Conservation (phyloP, 2,888 invertebrate species). For the Spilarctia lutea region DNA sequence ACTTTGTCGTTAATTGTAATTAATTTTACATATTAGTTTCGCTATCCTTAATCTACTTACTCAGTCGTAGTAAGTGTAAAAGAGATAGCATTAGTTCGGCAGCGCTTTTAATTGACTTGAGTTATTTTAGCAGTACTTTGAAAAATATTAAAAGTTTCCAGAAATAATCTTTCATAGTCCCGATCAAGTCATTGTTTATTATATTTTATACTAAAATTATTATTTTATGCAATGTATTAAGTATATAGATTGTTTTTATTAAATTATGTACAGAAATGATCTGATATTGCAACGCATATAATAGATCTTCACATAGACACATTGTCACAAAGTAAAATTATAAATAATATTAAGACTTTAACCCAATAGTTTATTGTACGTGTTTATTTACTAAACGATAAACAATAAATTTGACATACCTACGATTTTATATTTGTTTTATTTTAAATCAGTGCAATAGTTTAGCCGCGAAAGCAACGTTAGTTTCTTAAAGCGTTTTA, state of each 20-base stretch:
- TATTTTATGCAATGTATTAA: slow-evolving; percentile 51
- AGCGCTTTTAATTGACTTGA: slow-evolving; percentile 35
- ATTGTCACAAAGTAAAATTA: slow-evolving; percentile 59
- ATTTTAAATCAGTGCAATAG: no score
- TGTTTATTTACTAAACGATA: slow-evolving; percentile 79
- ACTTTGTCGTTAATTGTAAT: slow-evolving; percentile 19
- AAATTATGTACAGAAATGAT: slow-evolving; percentile 64
- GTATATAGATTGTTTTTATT: slow-evolving; percentile 50
- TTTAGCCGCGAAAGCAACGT: no score
- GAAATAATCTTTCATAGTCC: slow-evolving; percentile 45
- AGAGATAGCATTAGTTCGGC: slow-evolving; percentile 53
- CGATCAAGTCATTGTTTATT: slow-evolving; percentile 65
- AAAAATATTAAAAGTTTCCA: slow-evolving; percentile 24
- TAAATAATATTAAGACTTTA: slow-evolving; percentile 62
- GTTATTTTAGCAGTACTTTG: slow-evolving; percentile 21
- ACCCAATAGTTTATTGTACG: slow-evolving; percentile 77
- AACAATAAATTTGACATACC: slow-evolving; percentile 75
- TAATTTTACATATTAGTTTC: slow-evolving; percentile 28
- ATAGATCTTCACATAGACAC: slow-evolving; percentile 62
- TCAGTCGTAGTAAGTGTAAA: slow-evolving; percentile 65
- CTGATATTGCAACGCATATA: slow-evolving; percentile 68
- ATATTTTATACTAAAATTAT: slow-evolving; percentile 51
- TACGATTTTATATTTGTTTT: slow-evolving; percentile 50
- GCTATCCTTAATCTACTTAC: slow-evolving; percentile 65
- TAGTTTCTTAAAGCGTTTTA: no score